A percentile compares a stretch with the other conserved stretches of the same genome.
Evolutionary conservation across 2,113 vertebrate genomes (phyloP).

Genomic region (Passer montanus): DNA sequence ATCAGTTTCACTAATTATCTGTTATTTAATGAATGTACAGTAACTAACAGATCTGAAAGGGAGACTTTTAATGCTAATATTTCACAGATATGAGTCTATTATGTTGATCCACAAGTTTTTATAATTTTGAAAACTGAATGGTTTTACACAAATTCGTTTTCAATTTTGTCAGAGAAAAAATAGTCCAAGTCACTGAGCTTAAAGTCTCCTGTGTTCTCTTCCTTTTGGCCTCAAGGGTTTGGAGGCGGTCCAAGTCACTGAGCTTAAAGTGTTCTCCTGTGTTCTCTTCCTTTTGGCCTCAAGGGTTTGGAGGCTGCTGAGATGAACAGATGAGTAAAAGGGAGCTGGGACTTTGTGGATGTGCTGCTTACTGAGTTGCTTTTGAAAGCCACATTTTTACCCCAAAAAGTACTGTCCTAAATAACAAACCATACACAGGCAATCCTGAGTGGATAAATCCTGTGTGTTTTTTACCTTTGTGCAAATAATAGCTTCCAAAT

Average conservation of each 20-base stretch:
- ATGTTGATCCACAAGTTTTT: not conserved
- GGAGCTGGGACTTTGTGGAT: not conserved
- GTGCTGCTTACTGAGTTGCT: not conserved
- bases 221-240: not conserved
- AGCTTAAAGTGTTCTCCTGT: not conserved
- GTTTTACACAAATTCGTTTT: not conserved
- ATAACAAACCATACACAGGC: not conserved
- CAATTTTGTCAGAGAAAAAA: not conserved
- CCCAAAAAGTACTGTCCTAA: not conserved
- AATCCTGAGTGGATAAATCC: not conserved
- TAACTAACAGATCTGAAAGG: conserved; percentile 47
- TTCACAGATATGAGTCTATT: not conserved
- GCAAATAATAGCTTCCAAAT: not conserved
- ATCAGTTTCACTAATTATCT: conserved; percentile 38
- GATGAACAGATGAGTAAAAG: not conserved
- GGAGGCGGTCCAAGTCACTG: not conserved
- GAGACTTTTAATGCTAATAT: not conserved
- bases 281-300: not conserved
- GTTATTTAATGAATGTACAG: conserved; percentile 58
- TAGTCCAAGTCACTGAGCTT: not conserved
- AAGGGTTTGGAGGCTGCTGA: not conserved
- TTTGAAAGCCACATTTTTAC: not conserved
- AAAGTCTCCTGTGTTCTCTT: not conserved
- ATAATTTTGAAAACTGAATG: not conserved
- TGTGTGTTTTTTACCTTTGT: not conserved